A percentile compares a stretch with the other conserved stretches of the same genome.
These are phyloP conservation scores for Thunnus albacares DNA, from an alignment of 2,797 vertebrate species.

Conservation along the genomic window DNA sequence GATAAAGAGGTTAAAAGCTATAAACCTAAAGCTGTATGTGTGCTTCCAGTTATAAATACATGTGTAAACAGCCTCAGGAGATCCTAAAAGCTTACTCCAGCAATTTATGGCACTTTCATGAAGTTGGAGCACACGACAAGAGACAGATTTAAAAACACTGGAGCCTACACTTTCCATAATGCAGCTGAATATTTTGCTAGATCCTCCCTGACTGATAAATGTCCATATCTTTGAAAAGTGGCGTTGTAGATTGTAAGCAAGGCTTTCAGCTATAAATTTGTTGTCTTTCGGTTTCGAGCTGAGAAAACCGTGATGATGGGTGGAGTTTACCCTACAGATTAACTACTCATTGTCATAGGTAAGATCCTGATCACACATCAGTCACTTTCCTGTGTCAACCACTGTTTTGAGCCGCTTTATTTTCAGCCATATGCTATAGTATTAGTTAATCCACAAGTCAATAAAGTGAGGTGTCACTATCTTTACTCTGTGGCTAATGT, in stretches of 20 bases:
- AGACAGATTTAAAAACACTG: neutral
- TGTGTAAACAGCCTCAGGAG: neutral
- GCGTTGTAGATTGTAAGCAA: too few relatives aligned
- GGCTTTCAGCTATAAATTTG: too few relatives aligned
- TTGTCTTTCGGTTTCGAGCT: too few relatives aligned
- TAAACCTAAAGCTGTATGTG: neutral
- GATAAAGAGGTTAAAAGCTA: neutral
- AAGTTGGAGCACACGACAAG: neutral
- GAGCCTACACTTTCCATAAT: neutral
- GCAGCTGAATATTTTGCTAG: neutral
- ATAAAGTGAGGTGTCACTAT: constrained; percentile 54
- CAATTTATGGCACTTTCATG: too few relatives aligned
- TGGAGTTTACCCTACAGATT: constrained; percentile 31
- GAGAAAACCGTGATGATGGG: neutral
- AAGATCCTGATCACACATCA: constrained; percentile 39
- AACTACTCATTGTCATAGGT: constrained; percentile 3
- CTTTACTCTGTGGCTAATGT: constrained; percentile 46
- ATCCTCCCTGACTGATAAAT: neutral
- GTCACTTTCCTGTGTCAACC: constrained; percentile 60
- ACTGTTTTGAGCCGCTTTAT: constrained; percentile 46
- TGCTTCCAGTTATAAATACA: neutral
- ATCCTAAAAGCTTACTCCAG: neutral
- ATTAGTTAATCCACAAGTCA: constrained; percentile 63
- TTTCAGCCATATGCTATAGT: constrained; percentile 24
- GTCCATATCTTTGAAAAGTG: neutral